Evolutionary conservation across 2,888 invertebrate species (phyloP).

Genomic region (Syrista parreyssii): DNA sequence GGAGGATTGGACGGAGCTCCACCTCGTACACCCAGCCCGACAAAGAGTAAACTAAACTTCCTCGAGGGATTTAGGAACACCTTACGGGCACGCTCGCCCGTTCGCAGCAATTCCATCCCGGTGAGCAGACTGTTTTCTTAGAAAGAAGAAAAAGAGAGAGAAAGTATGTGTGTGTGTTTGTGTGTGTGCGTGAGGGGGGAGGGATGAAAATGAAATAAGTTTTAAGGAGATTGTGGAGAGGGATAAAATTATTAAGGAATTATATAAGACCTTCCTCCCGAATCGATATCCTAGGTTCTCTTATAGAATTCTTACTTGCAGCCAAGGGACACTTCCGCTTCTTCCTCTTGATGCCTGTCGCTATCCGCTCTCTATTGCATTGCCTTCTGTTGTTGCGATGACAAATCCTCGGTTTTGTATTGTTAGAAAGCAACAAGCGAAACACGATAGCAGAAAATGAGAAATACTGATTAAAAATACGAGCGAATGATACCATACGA

Average conservation of each 20-base stretch:
- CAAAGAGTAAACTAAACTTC: slow-evolving; percentile 68
- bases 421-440: slow-evolving; percentile 41
- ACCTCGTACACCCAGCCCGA: slow-evolving; percentile 63
- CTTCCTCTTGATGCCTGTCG: slow-evolving; percentile 63
- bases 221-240: background rate
- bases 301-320: slow-evolving; percentile 53
- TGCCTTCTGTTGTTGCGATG: slow-evolving; percentile 58
- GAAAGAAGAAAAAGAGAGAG: slow-evolving; percentile 16
- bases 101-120: slow-evolving; percentile 61
- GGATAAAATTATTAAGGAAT: background rate
- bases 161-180: too few relatives aligned
- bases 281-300: slow-evolving; percentile 9
- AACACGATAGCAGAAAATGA: slow-evolving; percentile 13
- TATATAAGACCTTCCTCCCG: background rate
- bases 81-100: slow-evolving; percentile 65
- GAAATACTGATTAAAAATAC: background rate
- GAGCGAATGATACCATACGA: background rate
- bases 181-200: too few relatives aligned
- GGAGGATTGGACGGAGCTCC: slow-evolving; percentile 35
- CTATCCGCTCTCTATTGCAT: slow-evolving; percentile 61
- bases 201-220: background rate
- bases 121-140: slow-evolving; percentile 47
- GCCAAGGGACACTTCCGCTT: slow-evolving; percentile 58
- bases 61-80: slow-evolving; percentile 75
- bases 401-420: slow-evolving; percentile 52